Base-by-base conservation (phyloP, 1,140 invertebrate species). In the Drosophila nebulosa region DNA sequence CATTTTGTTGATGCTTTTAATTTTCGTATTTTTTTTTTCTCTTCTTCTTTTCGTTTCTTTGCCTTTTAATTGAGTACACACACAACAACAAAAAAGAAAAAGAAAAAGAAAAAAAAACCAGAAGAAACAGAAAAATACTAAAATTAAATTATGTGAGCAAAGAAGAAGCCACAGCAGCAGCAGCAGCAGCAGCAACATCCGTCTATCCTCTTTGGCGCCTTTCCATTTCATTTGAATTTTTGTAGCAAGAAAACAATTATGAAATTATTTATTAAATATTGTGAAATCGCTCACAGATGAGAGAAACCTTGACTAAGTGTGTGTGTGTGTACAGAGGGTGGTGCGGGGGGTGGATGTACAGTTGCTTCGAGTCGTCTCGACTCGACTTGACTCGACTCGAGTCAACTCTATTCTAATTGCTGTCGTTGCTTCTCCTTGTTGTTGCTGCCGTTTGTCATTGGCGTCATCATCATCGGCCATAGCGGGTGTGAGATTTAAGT, bases 401-500 rank as follows among this genome's bases (percentile, higher is more conserved):
- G 30, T 65, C 52, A 50, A 36, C 74, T 86, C 69, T 71, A 88
- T 86, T 86, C 83, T 86, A 85, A 85, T 86, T 86, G 81, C 68
- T 72, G 68, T 68, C 74, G 63, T 62, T 68, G 26, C 35, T 46
- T 16, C 0, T 39, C 12, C 10, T 5, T 16, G 36, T 16, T 36
- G 12, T 36, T 39, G 36, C 14, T 39, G 36, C 5, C 66, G 67
- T 74, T 74, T 51, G 61, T 70, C 70, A 78, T 76, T 75, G 75
- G 64, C 78, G 65, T 78, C 83, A 76, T 74, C 67, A 72, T 77
- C 66, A 68, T 66, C 5, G 68, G 70, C 59, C 69, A 73, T 64
- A 46, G 65, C 79, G 81, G 88, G 88, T 90, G 88, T 83, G 84
- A 90, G 88, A 90, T 90, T 90, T 90, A 83, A 90, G 88, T 90